Base-by-base conservation (phyloP, 2,888 invertebrate species). In the Trachelus tabidus region DNA sequence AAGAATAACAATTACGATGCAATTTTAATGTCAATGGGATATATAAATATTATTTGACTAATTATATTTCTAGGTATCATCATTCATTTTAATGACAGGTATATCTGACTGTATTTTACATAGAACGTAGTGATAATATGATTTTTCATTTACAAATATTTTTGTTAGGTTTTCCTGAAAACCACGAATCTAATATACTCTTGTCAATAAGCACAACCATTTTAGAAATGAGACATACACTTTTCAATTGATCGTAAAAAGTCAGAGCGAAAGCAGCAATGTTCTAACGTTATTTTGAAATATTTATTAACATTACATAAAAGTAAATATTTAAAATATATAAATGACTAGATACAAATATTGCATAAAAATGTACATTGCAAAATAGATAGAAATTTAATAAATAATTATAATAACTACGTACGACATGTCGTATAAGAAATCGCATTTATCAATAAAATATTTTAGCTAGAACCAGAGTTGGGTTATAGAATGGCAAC, bases 291-390 rank as follows among this genome's bases (percentile, higher is more conserved):
- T 86, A 83, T 88, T 85, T 83, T 82, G 56, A 86, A 86, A 88
- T 89, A 88, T 91, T 91, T 91, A 90, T 91, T 89, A 91, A 91
- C 90, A 90, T 90, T 90, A 91, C 89, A 90, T 89, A 89, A 90
- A 89, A 88, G 87, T 90, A 90, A 91, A 89, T 90, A 89, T 90
- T 90, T 89, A 89, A 90, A 90, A 88, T 88, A 89, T 90, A 89
- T 87, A 90, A 89, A 90, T 91, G 91, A 91, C 91, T 91, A 91
- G 91, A 91, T 91, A 90, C 87, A 91, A 90, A 90, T 90, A 90
- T 91, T 90, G 90, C 90, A 87, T 90, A 90, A 80, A 91, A 91
- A 91, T 91, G 84, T 91, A 91, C 90, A 91, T 90, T 90, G 90
- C 88, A 90, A 90, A 90, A 89, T 87, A 87, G 82, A 73, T 76